Conservation (phyloP, 2,113 vertebrate species). For the Corythoichthys haematopterus region DNA sequence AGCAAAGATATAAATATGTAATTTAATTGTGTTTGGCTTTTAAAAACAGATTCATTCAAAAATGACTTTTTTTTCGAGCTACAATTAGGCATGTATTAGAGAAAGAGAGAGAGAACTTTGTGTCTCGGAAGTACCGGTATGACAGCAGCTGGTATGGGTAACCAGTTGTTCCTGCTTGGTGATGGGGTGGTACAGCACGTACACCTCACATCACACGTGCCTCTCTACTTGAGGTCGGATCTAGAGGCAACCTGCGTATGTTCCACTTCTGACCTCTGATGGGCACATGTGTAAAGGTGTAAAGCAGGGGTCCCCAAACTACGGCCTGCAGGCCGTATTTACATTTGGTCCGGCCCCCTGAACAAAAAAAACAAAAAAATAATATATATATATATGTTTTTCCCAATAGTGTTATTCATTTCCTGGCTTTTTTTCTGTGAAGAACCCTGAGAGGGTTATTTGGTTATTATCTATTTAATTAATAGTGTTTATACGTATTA, state of each 20-base stretch:
- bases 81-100: conserved; percentile 32
- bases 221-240: background rate
- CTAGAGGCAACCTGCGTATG: background rate
- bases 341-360: no score
- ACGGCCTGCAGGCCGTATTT: no score
- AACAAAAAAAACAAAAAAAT: background rate
- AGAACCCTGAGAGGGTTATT: no score
- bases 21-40: background rate
- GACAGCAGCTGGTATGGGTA: conserved; percentile 18
- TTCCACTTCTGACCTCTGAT: background rate
- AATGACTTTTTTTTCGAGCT: background rate
- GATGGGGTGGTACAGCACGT: background rate
- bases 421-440: no score
- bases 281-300: background rate
- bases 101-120: background rate
- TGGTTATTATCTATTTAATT: no score
- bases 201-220: conserved; percentile 27
- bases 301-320: background rate
- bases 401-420: no score
- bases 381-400: no score
- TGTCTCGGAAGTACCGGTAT: background rate
- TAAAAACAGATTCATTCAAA: background rate
- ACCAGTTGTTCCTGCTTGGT: conserved; percentile 56
- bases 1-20: background rate
- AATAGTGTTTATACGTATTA: no score